These are phyloP conservation scores for Rhegmatorhina hoffmannsi DNA, from an alignment of 2,113 vertebrate species.

Conservation along the genomic window DNA sequence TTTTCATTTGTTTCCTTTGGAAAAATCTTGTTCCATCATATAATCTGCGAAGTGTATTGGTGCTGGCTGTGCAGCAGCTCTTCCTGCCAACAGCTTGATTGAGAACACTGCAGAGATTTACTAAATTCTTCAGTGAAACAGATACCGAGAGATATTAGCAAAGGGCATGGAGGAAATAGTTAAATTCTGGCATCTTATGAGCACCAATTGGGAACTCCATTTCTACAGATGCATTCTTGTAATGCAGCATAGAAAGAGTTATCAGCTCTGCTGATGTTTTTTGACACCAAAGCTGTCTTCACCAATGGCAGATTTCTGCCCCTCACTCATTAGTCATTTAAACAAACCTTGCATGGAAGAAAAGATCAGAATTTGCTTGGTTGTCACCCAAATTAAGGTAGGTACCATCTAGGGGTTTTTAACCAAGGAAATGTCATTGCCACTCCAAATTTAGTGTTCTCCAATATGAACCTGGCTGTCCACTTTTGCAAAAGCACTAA, in stretches of 20 bases:
- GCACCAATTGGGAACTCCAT: neutral
- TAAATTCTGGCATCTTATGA: neutral
- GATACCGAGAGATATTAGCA: neutral
- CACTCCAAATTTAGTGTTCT: too few relatives aligned
- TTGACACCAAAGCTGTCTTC: neutral
- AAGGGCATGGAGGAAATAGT: neutral
- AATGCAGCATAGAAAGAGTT: neutral
- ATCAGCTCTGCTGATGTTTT: neutral
- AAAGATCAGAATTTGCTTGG: neutral
- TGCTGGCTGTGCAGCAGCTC: neutral
- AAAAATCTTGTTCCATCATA: constrained; percentile 48
- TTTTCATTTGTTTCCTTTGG: constrained; percentile 75
- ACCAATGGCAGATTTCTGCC: neutral
- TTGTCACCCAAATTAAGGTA: constrained; percentile 25
- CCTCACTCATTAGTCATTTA: neutral
- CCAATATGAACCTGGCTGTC: neutral
- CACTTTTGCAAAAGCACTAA: neutral
- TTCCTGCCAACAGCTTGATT: neutral
- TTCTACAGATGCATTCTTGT: neutral
- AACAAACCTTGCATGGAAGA: neutral
- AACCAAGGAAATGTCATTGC: neutral
- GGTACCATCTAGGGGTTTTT: neutral
- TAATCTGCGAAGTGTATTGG: constrained; percentile 48
- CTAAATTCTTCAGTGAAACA: neutral
- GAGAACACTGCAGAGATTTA: neutral